These are phyloP conservation scores for Poecilobothrus nobilitatus DNA, from an alignment of 2,888 invertebrate species.

Conservation along the genomic window DNA sequence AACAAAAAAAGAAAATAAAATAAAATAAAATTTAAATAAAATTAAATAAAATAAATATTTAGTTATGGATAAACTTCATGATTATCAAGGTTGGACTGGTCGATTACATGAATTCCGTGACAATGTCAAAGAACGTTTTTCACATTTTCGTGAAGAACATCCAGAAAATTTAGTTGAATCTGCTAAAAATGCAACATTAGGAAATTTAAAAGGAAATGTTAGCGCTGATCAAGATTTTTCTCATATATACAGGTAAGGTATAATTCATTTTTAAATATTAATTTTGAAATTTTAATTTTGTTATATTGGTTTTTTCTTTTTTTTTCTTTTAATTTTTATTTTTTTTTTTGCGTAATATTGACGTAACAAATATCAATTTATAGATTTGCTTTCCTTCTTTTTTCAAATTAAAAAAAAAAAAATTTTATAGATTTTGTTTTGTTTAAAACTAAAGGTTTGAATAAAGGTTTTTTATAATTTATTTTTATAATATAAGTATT, in stretches of 20 bases:
- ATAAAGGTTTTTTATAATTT: too few species aligned
- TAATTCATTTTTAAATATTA: not conserved
- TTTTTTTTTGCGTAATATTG: not conserved
- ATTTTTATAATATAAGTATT: too few species aligned
- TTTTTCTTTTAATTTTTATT: not conserved
- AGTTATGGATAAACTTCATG: constrained; percentile 70
- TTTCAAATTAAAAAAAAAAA: too few species aligned
- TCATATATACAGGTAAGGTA: constrained; percentile 57
- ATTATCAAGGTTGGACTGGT: constrained; percentile 68
- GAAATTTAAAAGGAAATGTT: constrained; percentile 37
- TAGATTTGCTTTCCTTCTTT: too few species aligned
- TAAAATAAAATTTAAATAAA: not conserved
- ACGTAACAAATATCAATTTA: too few species aligned
- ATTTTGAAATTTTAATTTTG: not conserved
- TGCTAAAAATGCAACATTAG: constrained; percentile 39
- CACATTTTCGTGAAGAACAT: constrained; percentile 54
- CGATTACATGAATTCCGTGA: constrained; percentile 61
- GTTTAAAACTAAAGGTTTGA: too few species aligned
- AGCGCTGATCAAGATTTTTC: constrained; percentile 49
- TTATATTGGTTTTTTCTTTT: not conserved
- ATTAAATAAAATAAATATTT: constrained; percentile 18
- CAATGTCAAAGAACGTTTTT: constrained; percentile 53
- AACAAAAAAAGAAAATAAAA: not conserved
- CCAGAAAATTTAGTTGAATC: constrained; percentile 49
- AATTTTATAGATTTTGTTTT: too few species aligned